Evolutionary conservation across 2,888 invertebrate species (phyloP), one percentile per base, ranked within the genome.

Genomic region (Harpalus rufipes): DNA sequence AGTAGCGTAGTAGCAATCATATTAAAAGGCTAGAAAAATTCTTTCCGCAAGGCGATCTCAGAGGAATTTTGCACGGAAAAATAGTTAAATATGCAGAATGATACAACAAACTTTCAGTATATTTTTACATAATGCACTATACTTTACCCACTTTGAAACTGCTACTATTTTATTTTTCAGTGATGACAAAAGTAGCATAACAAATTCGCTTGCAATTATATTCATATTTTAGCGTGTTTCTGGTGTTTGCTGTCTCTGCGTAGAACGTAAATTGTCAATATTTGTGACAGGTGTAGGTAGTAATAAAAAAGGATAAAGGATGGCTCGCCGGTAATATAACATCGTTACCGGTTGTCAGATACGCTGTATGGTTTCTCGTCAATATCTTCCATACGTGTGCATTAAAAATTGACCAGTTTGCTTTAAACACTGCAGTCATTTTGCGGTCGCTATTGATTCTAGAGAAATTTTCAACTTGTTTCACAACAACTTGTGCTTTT

Each of bases 381-480:
- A 68, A n/a, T 32, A 68, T 68, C 25, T 10, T 14, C 32, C 32
- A 68, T 14, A 68, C 68, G 68, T 68, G 68, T 68, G 14, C 68
- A 68, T 68, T 68, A 68, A 68, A 68, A 68, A 68, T 68, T 68
- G 39, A 68, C n/a, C 68, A 68, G 25, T 21, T 63, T 12, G 12
- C 39, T 68, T 65, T 68, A 63, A 63, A 68, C 39, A 39, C 68
- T 68, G 68, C 68, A 68, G 68, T 32, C 68, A 14, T 14, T 41
- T 68, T 68, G 68, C 68, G 63, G 68, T 14, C 32, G 39, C 39
- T 68, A 68, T 68, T 25, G 68, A 68, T 68, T 68, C n/a, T 68
- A 68, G 39, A 14, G 14, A 68, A 65, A 68, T n/a, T 63, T 21
- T 7, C 32, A 39, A 68, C 68, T 32, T 68, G 44, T 32, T 32